phyloP scores from a whole-genome alignment of 2,113 vertebrate genomes.

The Apistogramma diplotaenia region DNA sequence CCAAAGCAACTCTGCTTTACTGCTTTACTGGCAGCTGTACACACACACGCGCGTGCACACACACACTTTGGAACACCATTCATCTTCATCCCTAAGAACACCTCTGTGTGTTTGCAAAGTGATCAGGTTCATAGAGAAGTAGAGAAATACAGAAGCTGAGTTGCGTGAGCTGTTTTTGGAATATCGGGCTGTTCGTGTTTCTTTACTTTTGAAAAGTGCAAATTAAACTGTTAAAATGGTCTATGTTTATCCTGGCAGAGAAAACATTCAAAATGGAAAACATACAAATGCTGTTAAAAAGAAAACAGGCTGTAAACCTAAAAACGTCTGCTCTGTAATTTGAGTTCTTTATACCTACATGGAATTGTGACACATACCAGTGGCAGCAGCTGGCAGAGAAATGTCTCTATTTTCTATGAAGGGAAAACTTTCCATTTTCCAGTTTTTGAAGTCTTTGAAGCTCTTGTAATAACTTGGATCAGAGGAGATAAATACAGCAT shows the following conservation, averaged over 20 bases:
- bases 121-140: neutral
- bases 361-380: neutral
- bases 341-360: neutral
- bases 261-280: neutral
- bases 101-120: fast-evolving
- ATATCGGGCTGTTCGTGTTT: neutral
- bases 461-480: neutral
- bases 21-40: neutral
- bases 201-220: neutral
- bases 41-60: neutral
- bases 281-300: neutral
- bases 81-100: neutral
- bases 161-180: neutral
- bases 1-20: neutral
- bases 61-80: neutral
- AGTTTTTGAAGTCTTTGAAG: neutral
- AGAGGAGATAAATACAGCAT: neutral
- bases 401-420: neutral
- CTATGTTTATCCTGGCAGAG: neutral
- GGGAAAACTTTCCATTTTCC: neutral
- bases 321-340: neutral
- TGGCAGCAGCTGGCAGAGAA: neutral
- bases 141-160: neutral
- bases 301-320: neutral
- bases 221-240: fast-evolving